A percentile compares a stretch with the other conserved stretches of the same genome.
phyloP scores from a whole-genome alignment of 2,113 vertebrate species.

The Sander vitreus region DNA sequence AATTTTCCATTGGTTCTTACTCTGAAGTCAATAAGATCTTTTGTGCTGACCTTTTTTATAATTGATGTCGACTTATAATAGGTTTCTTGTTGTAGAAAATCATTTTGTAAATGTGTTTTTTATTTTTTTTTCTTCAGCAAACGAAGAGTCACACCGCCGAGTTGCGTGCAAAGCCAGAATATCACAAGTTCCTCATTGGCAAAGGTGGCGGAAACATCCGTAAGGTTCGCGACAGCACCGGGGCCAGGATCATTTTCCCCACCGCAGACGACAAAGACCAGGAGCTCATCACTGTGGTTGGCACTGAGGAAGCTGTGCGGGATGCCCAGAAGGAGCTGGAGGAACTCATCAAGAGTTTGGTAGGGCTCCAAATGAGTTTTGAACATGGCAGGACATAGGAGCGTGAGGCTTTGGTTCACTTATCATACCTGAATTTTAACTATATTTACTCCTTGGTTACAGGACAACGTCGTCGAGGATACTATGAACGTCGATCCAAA shows the following conservation, averaged over 20 bases:
- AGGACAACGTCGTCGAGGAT: slow-evolving; percentile 97
- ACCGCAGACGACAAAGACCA: slow-evolving; percentile 95
- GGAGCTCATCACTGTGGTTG: slow-evolving; percentile 97
- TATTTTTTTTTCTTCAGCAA: slow-evolving; percentile 88
- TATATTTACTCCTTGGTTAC: background rate
- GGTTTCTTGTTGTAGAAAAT: background rate
- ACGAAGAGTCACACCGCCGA: slow-evolving; percentile 95
- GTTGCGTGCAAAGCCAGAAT: slow-evolving; percentile 96
- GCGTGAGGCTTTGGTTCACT: background rate
- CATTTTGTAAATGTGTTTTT: background rate
- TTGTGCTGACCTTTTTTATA: background rate
- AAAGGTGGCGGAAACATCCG: slow-evolving; percentile 97
- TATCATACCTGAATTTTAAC: background rate
- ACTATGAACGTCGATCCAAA: slow-evolving; percentile 93
- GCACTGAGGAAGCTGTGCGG: slow-evolving; percentile 94
- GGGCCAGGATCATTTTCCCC: slow-evolving; percentile 96
- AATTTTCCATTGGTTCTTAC: background rate
- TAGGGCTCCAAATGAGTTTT: slow-evolving; percentile 48
- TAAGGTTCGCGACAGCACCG: slow-evolving; percentile 96
- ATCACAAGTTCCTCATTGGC: slow-evolving; percentile 99
- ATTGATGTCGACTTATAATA: background rate
- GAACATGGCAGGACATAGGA: background rate
- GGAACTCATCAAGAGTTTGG: slow-evolving; percentile 94
- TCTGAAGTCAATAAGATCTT: background rate
- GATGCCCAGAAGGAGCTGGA: slow-evolving; percentile 96